These are phyloP conservation scores for Poeciliopsis gracilis DNA, from an alignment of 2,797 vertebrate species.

Conservation along the genomic window DNA sequence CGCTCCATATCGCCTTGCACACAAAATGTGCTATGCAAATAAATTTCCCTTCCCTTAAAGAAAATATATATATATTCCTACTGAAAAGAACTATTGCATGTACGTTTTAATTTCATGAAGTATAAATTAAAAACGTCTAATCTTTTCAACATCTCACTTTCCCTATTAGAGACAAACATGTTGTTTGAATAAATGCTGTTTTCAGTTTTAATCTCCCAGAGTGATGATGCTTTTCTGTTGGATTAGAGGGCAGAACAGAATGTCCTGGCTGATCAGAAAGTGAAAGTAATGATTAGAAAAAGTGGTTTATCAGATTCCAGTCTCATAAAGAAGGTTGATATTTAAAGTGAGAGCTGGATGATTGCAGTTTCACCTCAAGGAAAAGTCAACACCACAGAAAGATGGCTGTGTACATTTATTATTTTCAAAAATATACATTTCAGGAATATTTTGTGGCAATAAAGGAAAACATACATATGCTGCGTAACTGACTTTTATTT, in stretches of 20 bases:
- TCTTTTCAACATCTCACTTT: background rate
- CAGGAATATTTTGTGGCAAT: background rate
- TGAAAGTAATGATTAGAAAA: background rate
- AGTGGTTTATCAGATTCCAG: background rate
- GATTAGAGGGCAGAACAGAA: background rate
- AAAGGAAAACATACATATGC: too few species aligned
- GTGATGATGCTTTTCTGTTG: background rate
- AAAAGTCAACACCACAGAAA: background rate
- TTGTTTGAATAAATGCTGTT: background rate
- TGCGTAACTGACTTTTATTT: background rate
- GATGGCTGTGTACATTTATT: background rate
- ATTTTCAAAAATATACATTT: background rate
- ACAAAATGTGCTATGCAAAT: too few species aligned
- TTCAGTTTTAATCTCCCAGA: background rate
- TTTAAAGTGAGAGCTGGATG: background rate
- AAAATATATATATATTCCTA: too few species aligned
- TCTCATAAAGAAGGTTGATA: background rate
- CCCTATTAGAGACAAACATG: background rate
- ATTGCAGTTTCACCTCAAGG: background rate
- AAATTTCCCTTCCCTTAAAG: too few species aligned
- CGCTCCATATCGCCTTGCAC: too few species aligned
- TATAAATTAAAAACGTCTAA: background rate
- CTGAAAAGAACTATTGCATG: too few species aligned
- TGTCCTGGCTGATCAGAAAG: background rate
- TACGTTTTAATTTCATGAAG: background rate